Conservation (phyloP, 1,140 invertebrate species). For the Leptonema lineaticorne region DNA sequence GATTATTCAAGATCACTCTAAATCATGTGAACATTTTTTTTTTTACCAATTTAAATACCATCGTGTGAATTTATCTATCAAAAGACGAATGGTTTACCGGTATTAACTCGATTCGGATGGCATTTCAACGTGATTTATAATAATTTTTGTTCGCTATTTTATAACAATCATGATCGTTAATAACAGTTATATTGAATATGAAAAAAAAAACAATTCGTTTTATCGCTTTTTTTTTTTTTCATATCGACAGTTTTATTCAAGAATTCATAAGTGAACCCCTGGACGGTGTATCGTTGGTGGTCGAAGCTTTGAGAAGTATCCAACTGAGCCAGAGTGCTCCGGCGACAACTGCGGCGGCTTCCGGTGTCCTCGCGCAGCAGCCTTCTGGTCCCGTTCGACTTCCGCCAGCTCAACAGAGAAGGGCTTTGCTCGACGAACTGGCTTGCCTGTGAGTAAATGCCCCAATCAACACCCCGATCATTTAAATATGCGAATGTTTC, state of each 20-base stretch:
- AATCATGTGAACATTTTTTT: not conserved
- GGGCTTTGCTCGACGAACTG: slow-evolving; percentile 81
- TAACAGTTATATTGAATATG: no score
- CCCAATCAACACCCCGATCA: not conserved
- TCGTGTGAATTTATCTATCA: not conserved
- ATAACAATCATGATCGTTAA: no score
- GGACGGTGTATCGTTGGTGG: slow-evolving; percentile 76
- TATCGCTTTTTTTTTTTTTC: slow-evolving; percentile 45
- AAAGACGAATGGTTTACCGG: not conserved
- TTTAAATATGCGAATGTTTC: not conserved
- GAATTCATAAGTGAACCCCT: slow-evolving; percentile 83
- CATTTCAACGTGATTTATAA: slow-evolving; percentile 5
- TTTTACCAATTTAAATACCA: no score
- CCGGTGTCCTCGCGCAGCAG: slow-evolving; percentile 49
- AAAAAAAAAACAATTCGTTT: no score
- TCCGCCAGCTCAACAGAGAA: slow-evolving; percentile 61
- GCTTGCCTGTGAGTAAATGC: slow-evolving; percentile 69
- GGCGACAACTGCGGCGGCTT: slow-evolving; percentile 44
- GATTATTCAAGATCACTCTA: no score
- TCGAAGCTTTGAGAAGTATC: slow-evolving; percentile 81
- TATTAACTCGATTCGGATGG: not conserved
- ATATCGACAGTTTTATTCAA: slow-evolving; percentile 84
- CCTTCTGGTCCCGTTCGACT: slow-evolving; percentile 55
- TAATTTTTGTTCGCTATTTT: not conserved
- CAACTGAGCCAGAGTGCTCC: slow-evolving; percentile 70